Evolutionary conservation across 2,797 vertebrate species (phyloP).

Genomic region (Natrix natrix): DNA sequence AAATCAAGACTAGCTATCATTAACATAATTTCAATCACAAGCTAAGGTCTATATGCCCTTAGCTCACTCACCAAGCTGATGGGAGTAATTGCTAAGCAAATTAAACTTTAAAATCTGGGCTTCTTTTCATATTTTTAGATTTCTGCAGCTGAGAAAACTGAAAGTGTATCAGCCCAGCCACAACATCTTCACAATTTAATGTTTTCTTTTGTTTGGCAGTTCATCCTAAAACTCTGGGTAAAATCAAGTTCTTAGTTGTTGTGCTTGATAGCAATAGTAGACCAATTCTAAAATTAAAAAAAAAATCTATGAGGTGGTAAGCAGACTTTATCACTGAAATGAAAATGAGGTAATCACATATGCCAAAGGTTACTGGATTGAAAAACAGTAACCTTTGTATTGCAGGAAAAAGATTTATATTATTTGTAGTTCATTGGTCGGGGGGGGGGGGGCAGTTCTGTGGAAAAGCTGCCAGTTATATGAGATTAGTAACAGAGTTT

Average conservation of each 20-base stretch:
- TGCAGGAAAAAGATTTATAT: background rate
- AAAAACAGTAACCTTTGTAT: background rate
- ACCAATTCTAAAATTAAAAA: background rate
- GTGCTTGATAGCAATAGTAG: background rate
- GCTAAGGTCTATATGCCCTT: background rate
- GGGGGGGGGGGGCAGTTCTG: background rate
- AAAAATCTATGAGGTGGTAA: too few relatives aligned
- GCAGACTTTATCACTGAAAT: background rate
- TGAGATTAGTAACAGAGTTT: background rate
- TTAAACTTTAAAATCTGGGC: background rate
- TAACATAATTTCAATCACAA: too few relatives aligned
- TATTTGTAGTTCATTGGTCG: background rate
- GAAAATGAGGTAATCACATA: background rate
- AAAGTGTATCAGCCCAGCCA: background rate
- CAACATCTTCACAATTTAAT: background rate
- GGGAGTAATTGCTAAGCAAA: background rate
- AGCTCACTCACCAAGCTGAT: background rate
- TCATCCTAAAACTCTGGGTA: background rate
- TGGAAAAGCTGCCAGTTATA: conserved; percentile 1
- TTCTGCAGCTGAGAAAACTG: background rate
- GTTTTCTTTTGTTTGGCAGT: background rate
- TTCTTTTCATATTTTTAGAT: background rate
- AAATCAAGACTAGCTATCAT: too few relatives aligned
- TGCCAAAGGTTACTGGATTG: background rate
- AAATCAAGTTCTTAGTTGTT: background rate